A percentile compares a stretch with the other conserved stretches of the same genome.
These are phyloP conservation scores for Sarcophaga rosellei DNA, from an alignment of 2,888 invertebrate genomes.

Conservation along the genomic window DNA sequence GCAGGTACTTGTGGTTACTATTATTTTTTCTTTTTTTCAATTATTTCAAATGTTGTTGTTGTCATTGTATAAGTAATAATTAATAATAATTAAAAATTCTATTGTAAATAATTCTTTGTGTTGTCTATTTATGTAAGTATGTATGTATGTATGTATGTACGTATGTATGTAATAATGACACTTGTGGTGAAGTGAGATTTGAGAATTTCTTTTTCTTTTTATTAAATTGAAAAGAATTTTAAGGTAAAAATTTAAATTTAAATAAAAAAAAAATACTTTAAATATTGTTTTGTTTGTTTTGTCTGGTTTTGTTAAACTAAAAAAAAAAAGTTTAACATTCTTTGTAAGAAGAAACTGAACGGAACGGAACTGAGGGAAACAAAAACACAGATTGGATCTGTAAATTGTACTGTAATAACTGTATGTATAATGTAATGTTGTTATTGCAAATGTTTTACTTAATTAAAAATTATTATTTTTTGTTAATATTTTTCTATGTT, in stretches of 20 bases:
- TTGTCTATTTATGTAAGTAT: constrained; percentile 49
- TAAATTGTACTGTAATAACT: too few relatives aligned
- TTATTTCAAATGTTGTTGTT: constrained; percentile 60
- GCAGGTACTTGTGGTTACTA: constrained; percentile 82
- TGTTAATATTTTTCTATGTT: constrained; percentile 33
- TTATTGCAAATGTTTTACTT: not conserved
- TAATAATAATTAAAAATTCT: constrained; percentile 46
- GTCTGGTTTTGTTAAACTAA: too few relatives aligned
- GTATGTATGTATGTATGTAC: constrained; percentile 48
- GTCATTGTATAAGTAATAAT: constrained; percentile 38
- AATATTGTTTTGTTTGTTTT: too few relatives aligned
- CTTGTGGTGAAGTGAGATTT: constrained; percentile 67
- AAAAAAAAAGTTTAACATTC: too few relatives aligned
- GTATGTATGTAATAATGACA: constrained; percentile 67
- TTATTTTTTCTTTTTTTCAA: constrained; percentile 67
- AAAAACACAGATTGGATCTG: too few relatives aligned
- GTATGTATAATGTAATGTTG: too few relatives aligned
- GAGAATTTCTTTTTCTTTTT: not conserved
- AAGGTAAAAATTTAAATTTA: not conserved
- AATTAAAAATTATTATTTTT: not conserved
- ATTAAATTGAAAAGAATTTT: constrained; percentile 9
- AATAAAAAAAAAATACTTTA: constrained; percentile 54
- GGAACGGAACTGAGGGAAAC: too few relatives aligned
- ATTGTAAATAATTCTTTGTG: constrained; percentile 46
- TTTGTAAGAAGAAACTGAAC: too few relatives aligned